Evolutionary conservation across 1,140 invertebrate genomes (phyloP).

Genomic region (Drosophila sulfurigaster): DNA sequence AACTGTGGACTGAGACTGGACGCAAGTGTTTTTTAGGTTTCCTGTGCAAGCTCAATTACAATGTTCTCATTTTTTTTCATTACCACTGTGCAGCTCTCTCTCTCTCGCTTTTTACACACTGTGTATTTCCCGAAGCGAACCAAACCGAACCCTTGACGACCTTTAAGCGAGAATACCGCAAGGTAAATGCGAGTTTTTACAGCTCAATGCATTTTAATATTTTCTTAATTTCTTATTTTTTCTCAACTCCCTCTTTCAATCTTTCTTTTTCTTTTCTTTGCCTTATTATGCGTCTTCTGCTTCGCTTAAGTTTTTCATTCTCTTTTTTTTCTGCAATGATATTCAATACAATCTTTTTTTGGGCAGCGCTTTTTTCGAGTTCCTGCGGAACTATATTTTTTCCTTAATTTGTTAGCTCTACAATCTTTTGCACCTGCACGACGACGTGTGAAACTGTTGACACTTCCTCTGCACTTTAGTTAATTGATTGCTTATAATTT

Average conservation of each 20-base stretch:
- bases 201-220: conserved; percentile 78
- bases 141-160: not conserved
- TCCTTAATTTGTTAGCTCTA: conserved; percentile 43
- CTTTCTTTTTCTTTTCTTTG: conserved; percentile 21
- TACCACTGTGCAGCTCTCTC: conserved; percentile 6
- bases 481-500: not conserved
- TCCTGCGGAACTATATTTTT: conserved; percentile 67
- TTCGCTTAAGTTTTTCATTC: conserved; percentile 12
- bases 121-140: not conserved
- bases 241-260: conserved; percentile 23
- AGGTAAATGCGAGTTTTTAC: conserved; percentile 76
- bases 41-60: conserved; percentile 83
- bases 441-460: conserved; percentile 65
- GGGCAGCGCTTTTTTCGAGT: conserved; percentile 62
- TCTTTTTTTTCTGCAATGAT: conserved; percentile 61
- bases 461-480: conserved; percentile 49
- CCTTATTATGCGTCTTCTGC: conserved; percentile 8
- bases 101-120: conserved; percentile 1
- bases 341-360: conserved; percentile 62
- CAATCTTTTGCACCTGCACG: conserved; percentile 55
- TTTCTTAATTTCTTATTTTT: conserved; percentile 60
- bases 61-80: conserved; percentile 63
- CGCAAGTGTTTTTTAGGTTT: conserved; percentile 80
- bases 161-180: conserved; percentile 74
- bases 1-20: not conserved